phyloP scores from a whole-genome alignment of 2,797 vertebrate genomes.

The Eurystomus glaucurus region DNA sequence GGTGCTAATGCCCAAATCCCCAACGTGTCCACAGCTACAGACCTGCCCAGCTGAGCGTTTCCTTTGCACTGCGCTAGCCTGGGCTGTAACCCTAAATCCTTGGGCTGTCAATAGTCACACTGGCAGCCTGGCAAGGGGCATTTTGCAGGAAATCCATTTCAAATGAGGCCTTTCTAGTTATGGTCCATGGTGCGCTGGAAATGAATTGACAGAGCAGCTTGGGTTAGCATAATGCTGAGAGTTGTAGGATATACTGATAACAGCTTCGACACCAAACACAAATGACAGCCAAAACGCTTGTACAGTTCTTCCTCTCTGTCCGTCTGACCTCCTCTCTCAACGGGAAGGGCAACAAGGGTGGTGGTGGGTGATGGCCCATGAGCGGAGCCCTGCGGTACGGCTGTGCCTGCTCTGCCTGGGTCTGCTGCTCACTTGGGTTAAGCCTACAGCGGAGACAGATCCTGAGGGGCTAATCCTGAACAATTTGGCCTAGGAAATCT shows the following conservation, averaged over 20 bases:
- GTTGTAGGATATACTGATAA: neutral
- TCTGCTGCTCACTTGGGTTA: neutral
- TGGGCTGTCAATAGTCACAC: neutral
- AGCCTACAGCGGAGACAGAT: neutral
- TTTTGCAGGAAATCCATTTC: neutral
- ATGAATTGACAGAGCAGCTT: neutral
- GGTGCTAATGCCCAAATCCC: neutral
- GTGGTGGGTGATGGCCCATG: neutral
- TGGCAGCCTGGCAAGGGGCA: accelerated
- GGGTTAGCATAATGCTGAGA: neutral
- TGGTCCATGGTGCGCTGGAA: accelerated
- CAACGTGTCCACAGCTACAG: neutral
- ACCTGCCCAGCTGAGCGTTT: neutral
- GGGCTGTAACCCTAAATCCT: neutral
- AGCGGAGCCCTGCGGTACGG: neutral
- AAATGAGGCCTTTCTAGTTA: neutral
- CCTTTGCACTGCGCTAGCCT: neutral
- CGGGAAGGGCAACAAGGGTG: neutral
- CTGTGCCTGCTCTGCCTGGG: accelerated
- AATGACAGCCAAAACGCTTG: neutral
- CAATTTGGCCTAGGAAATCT: neutral
- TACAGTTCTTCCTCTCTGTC: neutral
- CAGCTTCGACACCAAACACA: neutral
- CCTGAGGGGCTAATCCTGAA: neutral
- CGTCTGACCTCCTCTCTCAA: neutral